A percentile compares a stretch with the other conserved stretches of the same genome.
Conservation (phyloP, 30 jellyfish, hydroid and myxozoan species). For the Chrysaora quinquecirrha region DNA sequence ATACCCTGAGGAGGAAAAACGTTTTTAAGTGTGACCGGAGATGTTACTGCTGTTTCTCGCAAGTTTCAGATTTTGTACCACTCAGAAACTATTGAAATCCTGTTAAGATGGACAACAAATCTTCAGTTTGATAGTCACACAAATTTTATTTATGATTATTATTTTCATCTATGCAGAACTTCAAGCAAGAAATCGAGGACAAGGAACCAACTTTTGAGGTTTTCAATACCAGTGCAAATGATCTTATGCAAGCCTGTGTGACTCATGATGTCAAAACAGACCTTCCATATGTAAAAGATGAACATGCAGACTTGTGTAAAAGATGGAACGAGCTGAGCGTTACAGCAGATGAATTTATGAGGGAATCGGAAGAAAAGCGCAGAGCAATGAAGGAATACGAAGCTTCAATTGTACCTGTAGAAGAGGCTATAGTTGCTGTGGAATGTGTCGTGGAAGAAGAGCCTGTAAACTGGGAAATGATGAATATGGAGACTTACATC, state of each 20-base stretch:
- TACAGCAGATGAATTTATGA: constrained; percentile 64
- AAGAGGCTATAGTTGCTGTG: constrained; percentile 73
- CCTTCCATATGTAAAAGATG: constrained; percentile 78
- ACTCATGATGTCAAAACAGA: constrained; percentile 70
- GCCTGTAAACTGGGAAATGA: constrained; percentile 70
- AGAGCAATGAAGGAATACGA: constrained; percentile 31
- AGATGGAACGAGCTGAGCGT: constrained; percentile 77
- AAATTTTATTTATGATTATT: too few species aligned
- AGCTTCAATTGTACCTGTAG: constrained; percentile 66
- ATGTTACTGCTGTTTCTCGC: too few species aligned
- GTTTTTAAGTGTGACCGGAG: too few species aligned
- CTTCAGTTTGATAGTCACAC: too few species aligned
- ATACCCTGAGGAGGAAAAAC: too few species aligned
- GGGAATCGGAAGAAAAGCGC: constrained; percentile 24
- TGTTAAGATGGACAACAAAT: too few species aligned
- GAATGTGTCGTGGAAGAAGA: constrained; percentile 56
- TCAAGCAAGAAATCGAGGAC: constrained; percentile 48
- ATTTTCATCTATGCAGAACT: too few species aligned
- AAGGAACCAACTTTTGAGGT: constrained; percentile 59
- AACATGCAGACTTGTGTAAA: constrained; percentile 51
- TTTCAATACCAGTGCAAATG: constrained; percentile 54
- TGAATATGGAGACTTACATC: constrained; percentile 55
- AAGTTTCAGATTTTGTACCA: too few species aligned
- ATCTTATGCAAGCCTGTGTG: constrained; percentile 41
- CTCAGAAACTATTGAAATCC: too few species aligned